Base-by-base conservation (phyloP, 2,797 vertebrate genomes). In the Sciurus carolinensis region DNA sequence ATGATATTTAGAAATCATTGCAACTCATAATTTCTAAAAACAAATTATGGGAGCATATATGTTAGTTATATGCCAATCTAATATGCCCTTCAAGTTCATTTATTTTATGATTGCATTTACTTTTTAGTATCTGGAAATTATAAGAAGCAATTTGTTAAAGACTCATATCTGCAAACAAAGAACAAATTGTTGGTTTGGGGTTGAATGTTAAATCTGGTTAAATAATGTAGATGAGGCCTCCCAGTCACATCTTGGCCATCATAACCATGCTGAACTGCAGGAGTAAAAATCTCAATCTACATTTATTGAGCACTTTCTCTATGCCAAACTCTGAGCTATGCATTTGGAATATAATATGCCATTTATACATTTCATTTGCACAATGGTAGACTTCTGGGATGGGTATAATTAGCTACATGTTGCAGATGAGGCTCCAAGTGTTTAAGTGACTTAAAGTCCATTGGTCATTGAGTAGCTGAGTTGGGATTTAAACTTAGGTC, bases 81-180 rank as follows among this genome's bases (percentile, higher is more conserved):
- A 18, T 73, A 76, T 52, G 57, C 7, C 36, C 20, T 13, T 13
- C 1, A 84, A 94, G n/a, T 72, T 90, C 18, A 57, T 81, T 90
- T 90, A 59, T 69, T 91, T 90, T 90, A 59, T 79, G 54, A 64
- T 57, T 47, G 52, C 20, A 54, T 62, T 80, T 30, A 44, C 28
- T 36, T 85, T 85, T 64, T 80, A 84, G 14, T 28, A 94, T 88
- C 28, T 71, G 69, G 52, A 88, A 94, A 95, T 69, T 85, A 83
- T 64, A 15, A 88, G 87, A 93, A 30, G 11, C 28, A 87, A 66
- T 50, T 7, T 62, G 67, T 73, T 75, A 62, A 87, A 64, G 33
- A 73, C 54, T 79, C 66, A 54, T 1, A 64, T 89, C 14, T 76
- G 33, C 39, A 80, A n/a, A 85, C 82, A 42, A 54, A 69, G 64